A percentile compares a stretch with the other conserved stretches of the same genome.
Conservation (phyloP, 2,113 vertebrate genomes). For the Myotis brandtii region DNA sequence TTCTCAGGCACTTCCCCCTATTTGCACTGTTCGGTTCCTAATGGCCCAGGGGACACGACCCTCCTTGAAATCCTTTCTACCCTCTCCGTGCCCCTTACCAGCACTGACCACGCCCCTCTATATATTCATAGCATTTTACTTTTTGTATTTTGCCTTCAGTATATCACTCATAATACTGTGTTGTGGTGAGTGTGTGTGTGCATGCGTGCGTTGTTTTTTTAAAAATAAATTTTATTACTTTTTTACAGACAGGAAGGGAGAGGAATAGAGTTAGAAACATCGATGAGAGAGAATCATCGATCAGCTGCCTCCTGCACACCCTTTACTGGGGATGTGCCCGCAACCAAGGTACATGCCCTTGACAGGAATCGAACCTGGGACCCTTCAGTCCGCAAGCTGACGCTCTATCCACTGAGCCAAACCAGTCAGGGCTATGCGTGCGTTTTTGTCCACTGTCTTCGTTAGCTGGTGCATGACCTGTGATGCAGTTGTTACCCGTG, state of each 20-base stretch:
- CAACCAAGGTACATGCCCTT: too few relatives aligned
- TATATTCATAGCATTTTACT: neutral
- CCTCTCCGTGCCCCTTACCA: neutral
- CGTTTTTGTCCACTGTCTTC: neutral
- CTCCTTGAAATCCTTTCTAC: neutral
- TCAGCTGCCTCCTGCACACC: too few relatives aligned
- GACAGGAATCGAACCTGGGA: too few relatives aligned
- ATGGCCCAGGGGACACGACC: neutral
- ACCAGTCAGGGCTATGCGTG: too few relatives aligned
- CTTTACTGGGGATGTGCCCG: too few relatives aligned
- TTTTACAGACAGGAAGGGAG: too few relatives aligned
- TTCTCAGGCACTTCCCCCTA: neutral
- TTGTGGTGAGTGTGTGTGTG: neutral
- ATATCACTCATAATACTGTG: too few relatives aligned
- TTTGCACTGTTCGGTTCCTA: neutral
- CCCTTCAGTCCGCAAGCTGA: too few relatives aligned
- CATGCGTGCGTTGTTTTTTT: neutral
- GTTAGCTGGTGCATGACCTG: neutral
- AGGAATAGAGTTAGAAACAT: too few relatives aligned
- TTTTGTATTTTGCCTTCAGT: neutral
- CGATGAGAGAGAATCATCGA: too few relatives aligned
- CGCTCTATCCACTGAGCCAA: too few relatives aligned
- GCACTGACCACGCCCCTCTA: neutral
- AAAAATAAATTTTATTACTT: too few relatives aligned
- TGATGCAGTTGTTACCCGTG: neutral